Base-by-base conservation (phyloP, 37 sponge, comb jelly and placozoan genomes). In the Hormiphora californensis region DNA sequence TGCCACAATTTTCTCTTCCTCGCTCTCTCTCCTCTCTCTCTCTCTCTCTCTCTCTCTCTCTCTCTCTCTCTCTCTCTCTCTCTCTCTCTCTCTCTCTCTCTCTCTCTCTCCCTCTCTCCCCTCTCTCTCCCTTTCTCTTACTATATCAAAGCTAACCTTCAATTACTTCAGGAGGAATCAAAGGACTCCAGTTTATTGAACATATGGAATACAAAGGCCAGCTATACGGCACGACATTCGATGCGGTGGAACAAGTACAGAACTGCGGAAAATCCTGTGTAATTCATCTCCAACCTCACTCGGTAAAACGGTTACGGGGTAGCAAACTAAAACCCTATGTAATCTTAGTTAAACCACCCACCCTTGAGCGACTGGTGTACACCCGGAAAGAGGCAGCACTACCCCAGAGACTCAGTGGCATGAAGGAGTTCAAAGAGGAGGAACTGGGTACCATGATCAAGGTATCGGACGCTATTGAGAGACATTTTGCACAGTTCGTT, bases 161-260 rank as follows among this genome's bases (percentile, higher is more conserved):
- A n/a, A n/a, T n/a, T n/a, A n/a, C 27, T 1, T 27, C 81, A 73
- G 81, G 81, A 43, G 81, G 81, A 21, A 73, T 73, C 21, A 73
- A 73, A 73, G 38, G 81, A 28, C 35, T 43, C 5, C 81, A 73
- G 81, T 73, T 73, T 40, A 73, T 73, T 19, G 81, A 73, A 17
- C 81, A 73, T 28, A 73, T 73, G 81, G 81, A 73, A 46, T 73
- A 73, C 44, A 73, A 73, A 28, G 81, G 81, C 12, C 81, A 73
- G 4, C 46, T 73, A 1, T 73, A 73, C 81, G 81, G 81, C 27
- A 73, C 81, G 3, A 73, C 81, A 73, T 73, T 73, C 25, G 81
- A 73, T 8, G 81, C 81, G 44, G 81, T 73, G n/a, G 81, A 73
- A 40, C 41, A 40, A 17, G 81, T 73, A 0, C 81, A 73, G 46